These are phyloP conservation scores for Danio choprae DNA, from an alignment of 2,797 vertebrate species.

Conservation along the genomic window DNA sequence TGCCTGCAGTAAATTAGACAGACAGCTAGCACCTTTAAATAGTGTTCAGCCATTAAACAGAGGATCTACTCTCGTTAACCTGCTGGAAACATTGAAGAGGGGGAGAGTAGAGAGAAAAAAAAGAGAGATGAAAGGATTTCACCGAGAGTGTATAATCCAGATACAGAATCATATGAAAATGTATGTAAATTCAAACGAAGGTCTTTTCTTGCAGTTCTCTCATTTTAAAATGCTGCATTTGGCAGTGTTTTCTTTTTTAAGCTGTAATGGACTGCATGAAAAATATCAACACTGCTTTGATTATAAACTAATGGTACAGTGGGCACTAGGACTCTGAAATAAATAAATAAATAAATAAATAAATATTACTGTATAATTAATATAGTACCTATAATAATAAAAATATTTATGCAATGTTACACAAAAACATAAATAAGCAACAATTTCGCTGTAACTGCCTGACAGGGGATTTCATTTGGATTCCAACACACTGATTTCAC, in stretches of 20 bases:
- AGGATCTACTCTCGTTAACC: conserved; percentile 44
- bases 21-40: conserved; percentile 42
- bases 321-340: background rate
- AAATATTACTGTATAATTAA: too few species aligned
- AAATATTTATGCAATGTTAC: background rate
- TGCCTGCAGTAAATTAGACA: conserved; percentile 47
- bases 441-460: too few species aligned
- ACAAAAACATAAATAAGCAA: background rate
- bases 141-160: conserved; percentile 12
- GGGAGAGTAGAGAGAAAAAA: conserved; percentile 23
- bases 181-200: background rate
- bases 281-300: background rate
- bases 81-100: background rate
- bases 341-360: too few species aligned
- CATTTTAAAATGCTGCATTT: background rate
- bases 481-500: too few species aligned
- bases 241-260: background rate
- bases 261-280: too few species aligned
- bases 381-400: background rate
- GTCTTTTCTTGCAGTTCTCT: background rate
- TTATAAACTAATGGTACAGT: background rate
- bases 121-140: conserved; percentile 48
- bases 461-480: too few species aligned
- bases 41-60: conserved; percentile 42
- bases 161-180: conserved; percentile 47